Conservation (phyloP, 2,888 invertebrate species). For the Limnephilus marmoratus region DNA sequence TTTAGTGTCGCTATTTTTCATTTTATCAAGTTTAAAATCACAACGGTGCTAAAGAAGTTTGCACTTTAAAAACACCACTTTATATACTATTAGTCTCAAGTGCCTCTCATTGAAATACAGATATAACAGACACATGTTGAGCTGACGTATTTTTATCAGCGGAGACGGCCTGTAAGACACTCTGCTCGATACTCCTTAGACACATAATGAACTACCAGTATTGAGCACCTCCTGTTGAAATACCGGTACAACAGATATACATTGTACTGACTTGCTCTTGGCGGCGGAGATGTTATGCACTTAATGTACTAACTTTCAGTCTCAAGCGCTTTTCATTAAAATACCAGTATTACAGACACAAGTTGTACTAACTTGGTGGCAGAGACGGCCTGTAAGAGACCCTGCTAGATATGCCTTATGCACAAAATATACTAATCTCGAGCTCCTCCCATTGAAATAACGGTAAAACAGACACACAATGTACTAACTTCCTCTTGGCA, state of each 20-base stretch:
- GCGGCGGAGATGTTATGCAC: background rate
- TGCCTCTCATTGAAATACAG: background rate
- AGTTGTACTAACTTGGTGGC: slow-evolving; percentile 70
- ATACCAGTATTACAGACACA: background rate
- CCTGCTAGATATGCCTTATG: slow-evolving; percentile 67
- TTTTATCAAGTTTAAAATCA: no score
- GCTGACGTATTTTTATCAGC: slow-evolving; percentile 76
- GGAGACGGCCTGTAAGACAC: slow-evolving; percentile 74
- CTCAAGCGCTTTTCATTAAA: background rate
- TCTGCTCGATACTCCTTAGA: slow-evolving; percentile 75
- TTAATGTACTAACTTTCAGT: background rate
- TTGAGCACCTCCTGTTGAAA: no score
- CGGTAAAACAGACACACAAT: background rate
- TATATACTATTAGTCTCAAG: no score
- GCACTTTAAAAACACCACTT: no score
- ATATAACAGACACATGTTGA: background rate
- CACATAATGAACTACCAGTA: background rate
- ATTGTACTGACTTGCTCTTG: no score
- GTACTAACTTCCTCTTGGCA: slow-evolving; percentile 69
- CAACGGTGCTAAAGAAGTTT: no score
- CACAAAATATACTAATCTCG: background rate
- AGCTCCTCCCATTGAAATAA: background rate
- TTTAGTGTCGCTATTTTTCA: no score
- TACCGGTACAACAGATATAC: slow-evolving; percentile 46
- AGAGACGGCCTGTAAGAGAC: slow-evolving; percentile 73